Conservation (phyloP, 2,888 invertebrate genomes). For the Chrysomela aeneicollis region DNA sequence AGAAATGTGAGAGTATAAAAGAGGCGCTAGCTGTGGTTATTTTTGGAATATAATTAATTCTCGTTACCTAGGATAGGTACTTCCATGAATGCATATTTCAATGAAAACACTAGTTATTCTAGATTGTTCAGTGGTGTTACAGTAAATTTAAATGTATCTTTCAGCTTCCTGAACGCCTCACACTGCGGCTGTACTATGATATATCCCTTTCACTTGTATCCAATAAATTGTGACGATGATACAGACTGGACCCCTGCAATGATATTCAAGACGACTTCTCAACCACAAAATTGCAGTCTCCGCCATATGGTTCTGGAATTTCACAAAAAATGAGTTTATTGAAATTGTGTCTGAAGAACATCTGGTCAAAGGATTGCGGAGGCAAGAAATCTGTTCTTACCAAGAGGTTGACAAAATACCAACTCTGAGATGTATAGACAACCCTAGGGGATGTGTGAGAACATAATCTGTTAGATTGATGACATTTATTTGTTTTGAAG, state of each 20-base stretch:
- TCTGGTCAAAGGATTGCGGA: conserved; percentile 13
- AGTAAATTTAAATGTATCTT: too few relatives aligned
- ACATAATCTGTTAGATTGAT: background rate
- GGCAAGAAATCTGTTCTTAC: conserved; percentile 16
- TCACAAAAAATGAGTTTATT: conserved; percentile 2
- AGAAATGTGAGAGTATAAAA: too few relatives aligned
- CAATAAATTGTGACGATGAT: too few relatives aligned
- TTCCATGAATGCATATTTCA: too few relatives aligned
- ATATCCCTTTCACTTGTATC: background rate
- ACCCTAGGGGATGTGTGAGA: conserved; percentile 7
- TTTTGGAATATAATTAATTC: too few relatives aligned
- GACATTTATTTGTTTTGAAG: too few relatives aligned
- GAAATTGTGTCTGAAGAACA: conserved; percentile 9
- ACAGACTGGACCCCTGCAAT: background rate
- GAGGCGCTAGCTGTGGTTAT: too few relatives aligned
- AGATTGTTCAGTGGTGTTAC: too few relatives aligned
- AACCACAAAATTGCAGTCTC: conserved; percentile 1
- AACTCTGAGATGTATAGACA: conserved; percentile 17
- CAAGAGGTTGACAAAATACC: conserved; percentile 18
- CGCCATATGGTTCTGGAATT: background rate
- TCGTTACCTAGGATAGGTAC: too few relatives aligned
- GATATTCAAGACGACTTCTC: background rate
- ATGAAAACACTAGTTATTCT: too few relatives aligned
- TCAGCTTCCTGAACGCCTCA: too few relatives aligned
- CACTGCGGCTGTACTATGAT: too few relatives aligned